Base-by-base conservation (phyloP, 2,797 vertebrate species). In the Chromis chromis region DNA sequence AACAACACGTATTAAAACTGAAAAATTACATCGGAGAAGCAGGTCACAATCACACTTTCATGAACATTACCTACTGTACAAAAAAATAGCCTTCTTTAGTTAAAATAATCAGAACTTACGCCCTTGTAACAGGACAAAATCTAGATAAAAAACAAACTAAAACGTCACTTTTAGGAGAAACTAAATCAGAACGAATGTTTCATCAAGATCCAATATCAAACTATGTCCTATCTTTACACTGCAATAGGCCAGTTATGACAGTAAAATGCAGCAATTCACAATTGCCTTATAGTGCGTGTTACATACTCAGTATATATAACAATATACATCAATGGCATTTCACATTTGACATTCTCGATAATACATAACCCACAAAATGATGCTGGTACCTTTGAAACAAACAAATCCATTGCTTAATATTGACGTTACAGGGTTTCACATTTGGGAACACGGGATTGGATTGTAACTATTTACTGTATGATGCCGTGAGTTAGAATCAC, bases 241-340 rank as follows among this genome's bases (percentile, higher is more conserved):
- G 65, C 69, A 78, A 67, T 55, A 77, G 74, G 79, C 86, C 77
- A 46, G 72, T 76, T 74, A 85, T 71, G 79, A 88, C 70, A 69
- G 73, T 75, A 86, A 90, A 89, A 91, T 88, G 78, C 87, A 90
- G 90, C 88, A 88, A 85, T 89, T 82, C 82, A 88, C 81, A 53
- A 83, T 53, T 82, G 81, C 87, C 74, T 86, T 76, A 36, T 36
- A 86, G 75, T 88, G 84, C 70, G 58, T 58, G 78, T 88, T 81
- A 91, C 84, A 91, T 89, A 89, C 83, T 86, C 82, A 72, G 86
- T 76, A 88, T 92, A 92, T 86, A 91, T 81, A 88, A 90, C 83
- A 76, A 68, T 85, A 85, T 83, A 89, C 75, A 88, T 83, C 77
- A 82, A 89, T 87, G 87, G 83, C 86, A 89, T 88, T 88, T 89